Base-by-base conservation (phyloP, 2,888 invertebrate genomes). In the Diloba caeruleocephala region DNA sequence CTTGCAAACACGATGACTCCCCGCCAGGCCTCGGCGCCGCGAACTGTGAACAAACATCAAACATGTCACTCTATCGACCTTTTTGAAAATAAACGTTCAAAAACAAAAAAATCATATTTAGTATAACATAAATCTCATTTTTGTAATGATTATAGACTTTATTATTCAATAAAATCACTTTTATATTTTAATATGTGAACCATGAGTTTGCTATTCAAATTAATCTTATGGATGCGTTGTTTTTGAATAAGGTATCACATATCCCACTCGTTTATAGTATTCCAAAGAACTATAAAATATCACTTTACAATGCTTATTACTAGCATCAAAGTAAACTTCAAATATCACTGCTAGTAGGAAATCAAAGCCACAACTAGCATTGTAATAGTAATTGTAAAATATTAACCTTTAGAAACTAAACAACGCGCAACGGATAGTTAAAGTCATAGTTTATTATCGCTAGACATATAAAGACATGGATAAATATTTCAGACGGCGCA, bases 1-100 rank as follows among this genome's bases (percentile, higher is more conserved):
- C 95, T 87, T 95, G 95, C 87, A 95, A 92, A 88, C 95, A 96
- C 82, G 95, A 95, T 51, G 95, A 94, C 89, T 95, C 95, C 85
- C 95, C 95, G 82, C 94, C 90, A 75, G 94, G 94, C 51, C 94
- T 94, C 67, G 95, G 94, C 87, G 94, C 92, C 78, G 95, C 94
- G 76, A 95, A 95, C 95, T 95, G 95, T 79, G 94, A 94, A 90
- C 90, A 91, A 92, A 87, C 82, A 87, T 74, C 77, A 68, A 81
- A 79, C 81, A 81, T 78, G 78, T 85, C 80, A 84, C 66, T 84
- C 79, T 75, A 61, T 17, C 25, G 29, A 58, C 15, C 19, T 60
- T 36, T 34, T 45, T 48, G 41, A 13, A 21, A 56, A 54, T 33
- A 29, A 29, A 48, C 8, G 13, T 14, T 28, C 3, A 3, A 19